These are phyloP conservation scores for Epistrophella euchroma DNA, from an alignment of 2,888 invertebrate genomes.

Conservation along the genomic window DNA sequence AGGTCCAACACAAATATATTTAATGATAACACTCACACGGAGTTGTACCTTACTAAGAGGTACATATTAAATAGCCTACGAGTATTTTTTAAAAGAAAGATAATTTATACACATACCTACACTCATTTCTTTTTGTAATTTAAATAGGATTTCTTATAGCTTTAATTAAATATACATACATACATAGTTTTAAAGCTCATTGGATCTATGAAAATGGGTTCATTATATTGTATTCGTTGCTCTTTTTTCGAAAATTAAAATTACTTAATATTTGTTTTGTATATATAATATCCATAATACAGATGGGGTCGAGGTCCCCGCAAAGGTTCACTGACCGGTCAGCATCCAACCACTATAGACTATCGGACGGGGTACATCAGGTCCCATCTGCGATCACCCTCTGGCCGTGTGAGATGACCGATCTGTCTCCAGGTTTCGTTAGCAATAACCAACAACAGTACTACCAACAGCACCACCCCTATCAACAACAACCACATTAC, in stretches of 20 bases:
- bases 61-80: no score
- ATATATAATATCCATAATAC: slow-evolving; percentile 76
- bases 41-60: no score
- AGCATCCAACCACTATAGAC: slow-evolving; percentile 84
- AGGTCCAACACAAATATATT: no score
- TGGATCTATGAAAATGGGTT: slow-evolving; percentile 11
- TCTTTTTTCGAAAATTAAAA: neutral
- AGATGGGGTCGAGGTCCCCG: slow-evolving; percentile 93
- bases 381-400: slow-evolving; percentile 95
- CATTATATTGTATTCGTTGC: neutral
- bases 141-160: slow-evolving; percentile 44
- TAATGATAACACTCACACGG: no score
- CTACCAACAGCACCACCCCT: slow-evolving; percentile 76
- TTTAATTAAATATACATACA: slow-evolving; percentile 42
- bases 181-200: slow-evolving; percentile 23
- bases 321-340: slow-evolving; percentile 83
- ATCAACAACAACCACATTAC: slow-evolving; percentile 65
- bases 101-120: slow-evolving; percentile 41
- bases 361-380: slow-evolving; percentile 89
- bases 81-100: neutral
- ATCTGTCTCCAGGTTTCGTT: slow-evolving; percentile 83
- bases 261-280: neutral
- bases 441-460: slow-evolving; percentile 78
- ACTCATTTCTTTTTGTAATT: slow-evolving; percentile 57
- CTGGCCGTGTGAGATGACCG: slow-evolving; percentile 96